Conservation (phyloP, 2,797 vertebrate genomes). For the Eidolon dupreanum region DNA sequence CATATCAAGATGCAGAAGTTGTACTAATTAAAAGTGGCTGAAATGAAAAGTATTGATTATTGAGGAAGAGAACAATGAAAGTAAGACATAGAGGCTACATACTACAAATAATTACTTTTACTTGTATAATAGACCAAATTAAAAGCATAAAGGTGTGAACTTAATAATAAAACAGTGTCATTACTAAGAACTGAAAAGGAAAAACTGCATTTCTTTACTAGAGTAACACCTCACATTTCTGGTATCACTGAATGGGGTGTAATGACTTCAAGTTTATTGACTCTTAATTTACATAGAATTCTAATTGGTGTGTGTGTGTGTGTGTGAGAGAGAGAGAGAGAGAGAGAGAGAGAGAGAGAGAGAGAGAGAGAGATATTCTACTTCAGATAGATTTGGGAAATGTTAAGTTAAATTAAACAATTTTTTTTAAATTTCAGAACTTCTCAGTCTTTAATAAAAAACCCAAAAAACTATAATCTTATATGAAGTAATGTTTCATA, state of each 20-base stretch:
- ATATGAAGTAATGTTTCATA: neutral
- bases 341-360: too few relatives aligned
- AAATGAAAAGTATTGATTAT: conserved; percentile 5
- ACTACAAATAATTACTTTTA: neutral
- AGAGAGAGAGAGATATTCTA: too few relatives aligned
- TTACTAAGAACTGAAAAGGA: neutral
- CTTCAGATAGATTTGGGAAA: neutral
- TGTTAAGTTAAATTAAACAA: neutral
- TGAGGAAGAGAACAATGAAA: neutral
- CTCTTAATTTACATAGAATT: neutral
- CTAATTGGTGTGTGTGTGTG: neutral
- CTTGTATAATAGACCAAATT: neutral
- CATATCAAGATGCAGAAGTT: neutral
- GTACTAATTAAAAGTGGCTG: neutral
- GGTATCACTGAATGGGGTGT: neutral
- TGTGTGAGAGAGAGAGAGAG: too few relatives aligned
- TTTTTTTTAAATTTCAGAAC: neutral
- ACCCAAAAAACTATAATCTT: neutral
- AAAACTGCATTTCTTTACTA: neutral
- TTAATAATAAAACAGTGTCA: neutral
- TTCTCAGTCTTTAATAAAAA: neutral
- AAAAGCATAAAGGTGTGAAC: neutral
- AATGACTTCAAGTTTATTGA: neutral
- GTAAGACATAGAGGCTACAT: neutral
- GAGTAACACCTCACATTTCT: neutral